Evolutionary conservation across 2,888 invertebrate genomes (phyloP).

Genomic region (Metellina segmentata): DNA sequence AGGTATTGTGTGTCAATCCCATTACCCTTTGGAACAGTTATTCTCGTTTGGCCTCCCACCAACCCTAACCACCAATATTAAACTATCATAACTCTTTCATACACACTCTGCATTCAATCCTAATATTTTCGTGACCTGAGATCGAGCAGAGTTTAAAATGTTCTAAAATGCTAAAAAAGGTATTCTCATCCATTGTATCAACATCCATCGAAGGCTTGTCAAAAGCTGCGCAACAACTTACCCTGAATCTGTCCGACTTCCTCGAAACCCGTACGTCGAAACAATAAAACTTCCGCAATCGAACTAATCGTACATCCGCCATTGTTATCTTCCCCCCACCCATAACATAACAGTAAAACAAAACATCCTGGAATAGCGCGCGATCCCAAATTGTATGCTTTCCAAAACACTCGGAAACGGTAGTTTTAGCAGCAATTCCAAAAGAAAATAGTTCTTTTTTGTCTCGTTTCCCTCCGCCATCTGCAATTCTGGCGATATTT

Average conservation of each 20-base stretch:
- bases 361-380: constrained; percentile 27
- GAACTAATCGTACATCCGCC: constrained; percentile 27
- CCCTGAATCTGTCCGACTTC: constrained; percentile 12
- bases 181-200: not conserved
- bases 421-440: constrained; percentile 47
- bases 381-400: constrained; percentile 11
- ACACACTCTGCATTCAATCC: no score
- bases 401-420: constrained; percentile 48
- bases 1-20: no score
- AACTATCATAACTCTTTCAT: no score
- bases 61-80: no score
- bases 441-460: constrained; percentile 10
- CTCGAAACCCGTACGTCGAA: constrained; percentile 23
- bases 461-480: not conserved
- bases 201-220: not conserved
- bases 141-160: no score
- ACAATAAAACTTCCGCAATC: constrained; percentile 56
- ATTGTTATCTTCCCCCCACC: constrained; percentile 35
- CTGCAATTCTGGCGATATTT: not conserved
- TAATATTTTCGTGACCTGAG: no score
- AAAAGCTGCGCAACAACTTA: not conserved
- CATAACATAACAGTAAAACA: constrained; percentile 24
- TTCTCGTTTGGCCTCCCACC: no score
- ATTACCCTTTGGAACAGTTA: no score
- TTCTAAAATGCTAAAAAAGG: not conserved